Evolutionary conservation across 2,113 vertebrate genomes (phyloP).

Genomic region (Lepus timidus): DNA sequence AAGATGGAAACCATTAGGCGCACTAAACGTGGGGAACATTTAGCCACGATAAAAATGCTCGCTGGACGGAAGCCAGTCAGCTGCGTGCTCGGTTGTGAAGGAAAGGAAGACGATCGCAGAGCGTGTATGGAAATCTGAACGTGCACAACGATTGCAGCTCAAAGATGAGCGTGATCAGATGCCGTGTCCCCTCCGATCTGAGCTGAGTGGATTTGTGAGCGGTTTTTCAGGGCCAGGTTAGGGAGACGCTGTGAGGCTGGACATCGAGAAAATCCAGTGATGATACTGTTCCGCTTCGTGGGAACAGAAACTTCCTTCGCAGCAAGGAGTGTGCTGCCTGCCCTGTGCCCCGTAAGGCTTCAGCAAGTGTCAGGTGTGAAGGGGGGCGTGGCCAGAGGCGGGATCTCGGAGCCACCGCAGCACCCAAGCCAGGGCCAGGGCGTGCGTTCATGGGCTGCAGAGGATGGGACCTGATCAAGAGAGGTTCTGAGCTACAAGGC

Average conservation of each 20-base stretch:
- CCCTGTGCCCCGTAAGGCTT: neutral
- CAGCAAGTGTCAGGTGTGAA: neutral
- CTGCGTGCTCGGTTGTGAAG: slow-evolving; percentile 44
- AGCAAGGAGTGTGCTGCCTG: neutral
- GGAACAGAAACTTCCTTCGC: neutral
- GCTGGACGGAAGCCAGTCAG: slow-evolving; percentile 59
- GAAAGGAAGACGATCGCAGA: slow-evolving; percentile 40
- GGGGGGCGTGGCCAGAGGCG: neutral
- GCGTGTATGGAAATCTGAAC: slow-evolving; percentile 29
- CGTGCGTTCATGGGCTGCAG: neutral
- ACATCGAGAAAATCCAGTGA: slow-evolving; percentile 40
- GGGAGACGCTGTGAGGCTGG: neutral
- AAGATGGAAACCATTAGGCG: slow-evolving; percentile 77
- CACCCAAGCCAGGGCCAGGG: neutral
- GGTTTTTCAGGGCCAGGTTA: neutral
- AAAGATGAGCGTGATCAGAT: neutral
- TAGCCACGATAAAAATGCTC: slow-evolving; percentile 31
- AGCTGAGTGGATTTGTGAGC: slow-evolving; percentile 15
- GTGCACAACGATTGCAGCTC: neutral
- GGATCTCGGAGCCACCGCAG: neutral
- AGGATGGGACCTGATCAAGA: neutral
- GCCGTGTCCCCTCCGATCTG: neutral
- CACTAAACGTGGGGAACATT: neutral
- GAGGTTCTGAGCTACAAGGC: neutral
- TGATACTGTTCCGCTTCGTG: slow-evolving; percentile 36